Base-by-base conservation (phyloP, 2,888 invertebrate species). In the Aphidoletes aphidimyza region DNA sequence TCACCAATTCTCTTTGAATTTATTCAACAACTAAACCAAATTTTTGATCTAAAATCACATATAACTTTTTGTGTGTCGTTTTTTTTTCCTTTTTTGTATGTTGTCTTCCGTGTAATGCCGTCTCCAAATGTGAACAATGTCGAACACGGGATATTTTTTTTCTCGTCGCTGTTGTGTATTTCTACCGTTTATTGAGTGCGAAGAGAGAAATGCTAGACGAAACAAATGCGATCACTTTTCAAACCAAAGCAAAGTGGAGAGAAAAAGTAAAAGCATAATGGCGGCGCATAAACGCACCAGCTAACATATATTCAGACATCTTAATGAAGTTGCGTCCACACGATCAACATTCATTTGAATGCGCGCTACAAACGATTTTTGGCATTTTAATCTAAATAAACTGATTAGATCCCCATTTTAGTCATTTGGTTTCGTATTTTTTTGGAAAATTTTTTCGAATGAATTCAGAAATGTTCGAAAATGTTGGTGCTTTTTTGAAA, bases 251-350 rank as follows among this genome's bases (percentile, higher is more conserved):
- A 54, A 17, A n/a, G 34, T 30, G 47, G 47, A 47, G 47, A 47
- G 47, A 47, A 30, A 69, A 54, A 54, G 54, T 22, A 54, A 54
- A 69, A 69, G 69, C 69, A 69, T 69, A 69, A 69, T 69, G 69
- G 69, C 69, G 69, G 69, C 69, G 69, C 69, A 69, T 69, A 69
- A 69, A 69, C 69, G 69, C 69, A 69, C 69, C 30, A 30, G 69
- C 69, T 34, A n/a, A 30, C 69, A 69, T 69, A 69, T n/a, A 69
- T 30, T 69, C 1, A 69, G 34, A 14, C 69, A 69, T 69, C 30
- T 69, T 69, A 3, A 30, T 30, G 3, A 69, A 0, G 69, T 0
- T 3, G 3, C 34, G 17, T 69, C 14, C 14, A 69, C 69, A 69
- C 69, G 30, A 30, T 30, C 69, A 69, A 69, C n/a, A 69, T 17